Percentiles rank a stretch among this genome's conserved stretches.
phyloP scores from a whole-genome alignment of 2,797 vertebrate species.

The Arrhamphus sclerolepis region DNA sequence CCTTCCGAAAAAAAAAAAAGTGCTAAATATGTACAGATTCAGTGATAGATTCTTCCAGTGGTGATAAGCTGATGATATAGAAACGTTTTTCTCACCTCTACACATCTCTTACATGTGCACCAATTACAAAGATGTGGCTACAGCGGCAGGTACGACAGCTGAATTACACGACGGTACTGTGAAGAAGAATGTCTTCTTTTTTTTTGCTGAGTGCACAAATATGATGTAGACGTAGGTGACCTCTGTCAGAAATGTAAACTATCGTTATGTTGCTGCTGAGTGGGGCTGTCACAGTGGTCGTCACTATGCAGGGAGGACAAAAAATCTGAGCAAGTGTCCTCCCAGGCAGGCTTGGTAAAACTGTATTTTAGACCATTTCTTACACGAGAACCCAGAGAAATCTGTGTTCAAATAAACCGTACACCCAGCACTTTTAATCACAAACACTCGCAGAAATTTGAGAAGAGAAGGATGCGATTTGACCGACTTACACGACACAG shows the following conservation, averaged over 20 bases:
- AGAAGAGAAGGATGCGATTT: constrained; percentile 14
- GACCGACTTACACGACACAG: background rate
- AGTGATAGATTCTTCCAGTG: constrained; percentile 33
- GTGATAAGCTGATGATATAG: constrained; percentile 34
- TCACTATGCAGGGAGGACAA: constrained; percentile 39
- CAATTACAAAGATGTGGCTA: background rate
- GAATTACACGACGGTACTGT: constrained; percentile 42
- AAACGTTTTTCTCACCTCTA: constrained; percentile 18
- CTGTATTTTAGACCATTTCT: constrained; percentile 3
- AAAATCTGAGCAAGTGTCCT: background rate
- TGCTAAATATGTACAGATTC: constrained; percentile 50
- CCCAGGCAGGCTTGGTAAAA: background rate
- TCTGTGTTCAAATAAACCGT: constrained; percentile 10
- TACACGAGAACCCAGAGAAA: background rate
- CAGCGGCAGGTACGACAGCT: constrained; percentile 19
- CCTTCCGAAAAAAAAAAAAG: too few species aligned
- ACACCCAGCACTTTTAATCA: constrained; percentile 43
- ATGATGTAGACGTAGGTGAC: constrained; percentile 18
- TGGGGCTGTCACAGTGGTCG: constrained; percentile 25
- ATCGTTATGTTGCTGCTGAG: constrained; percentile 31
- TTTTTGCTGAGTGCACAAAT: background rate
- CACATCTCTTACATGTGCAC: constrained; percentile 27
- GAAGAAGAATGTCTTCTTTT: constrained; percentile 50
- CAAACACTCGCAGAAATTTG: constrained; percentile 3
- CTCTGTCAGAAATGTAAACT: constrained; percentile 29